Percentiles rank a stretch among this genome's conserved stretches.
Evolutionary conservation across 2,888 invertebrate genomes (phyloP).

Genomic region (Cenopis cana): DNA sequence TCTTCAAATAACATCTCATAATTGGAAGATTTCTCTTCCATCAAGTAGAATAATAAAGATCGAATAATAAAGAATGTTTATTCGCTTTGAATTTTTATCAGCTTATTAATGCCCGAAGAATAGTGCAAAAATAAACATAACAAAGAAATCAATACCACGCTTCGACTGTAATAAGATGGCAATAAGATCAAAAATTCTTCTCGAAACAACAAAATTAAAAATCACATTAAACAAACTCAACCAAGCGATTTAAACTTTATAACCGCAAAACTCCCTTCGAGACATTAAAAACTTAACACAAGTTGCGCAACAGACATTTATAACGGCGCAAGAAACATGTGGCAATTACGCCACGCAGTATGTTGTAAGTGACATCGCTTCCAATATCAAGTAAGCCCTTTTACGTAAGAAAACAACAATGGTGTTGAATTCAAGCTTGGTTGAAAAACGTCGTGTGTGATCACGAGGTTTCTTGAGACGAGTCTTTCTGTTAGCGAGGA

Average conservation of each 20-base stretch:
- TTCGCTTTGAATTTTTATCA: neutral
- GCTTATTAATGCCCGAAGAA: neutral
- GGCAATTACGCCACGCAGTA: too few species aligned
- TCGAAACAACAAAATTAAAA: slow-evolving; percentile 11
- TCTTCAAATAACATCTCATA: too few species aligned
- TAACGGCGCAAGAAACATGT: too few species aligned
- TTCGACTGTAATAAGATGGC: neutral
- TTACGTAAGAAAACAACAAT: neutral
- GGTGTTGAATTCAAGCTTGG: neutral
- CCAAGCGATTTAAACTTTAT: slow-evolving; percentile 37
- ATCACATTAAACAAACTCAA: slow-evolving; percentile 20
- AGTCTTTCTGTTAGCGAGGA: neutral
- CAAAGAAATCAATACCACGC: neutral
- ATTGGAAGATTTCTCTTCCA: too few species aligned
- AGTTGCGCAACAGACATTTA: slow-evolving; percentile 34
- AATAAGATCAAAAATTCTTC: slow-evolving; percentile 8
- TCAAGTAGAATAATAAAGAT: neutral
- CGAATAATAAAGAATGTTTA: too few species aligned
- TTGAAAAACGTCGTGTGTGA: neutral
- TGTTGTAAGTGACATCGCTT: neutral
- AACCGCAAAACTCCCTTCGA: slow-evolving; percentile 30
- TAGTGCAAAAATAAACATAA: neutral
- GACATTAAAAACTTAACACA: slow-evolving; percentile 41
- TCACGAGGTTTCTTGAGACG: neutral
- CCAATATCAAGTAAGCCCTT: neutral